phyloP scores from a whole-genome alignment of 64 coral and sea anemone species.

The Hydrozoanthus tunicans region DNA sequence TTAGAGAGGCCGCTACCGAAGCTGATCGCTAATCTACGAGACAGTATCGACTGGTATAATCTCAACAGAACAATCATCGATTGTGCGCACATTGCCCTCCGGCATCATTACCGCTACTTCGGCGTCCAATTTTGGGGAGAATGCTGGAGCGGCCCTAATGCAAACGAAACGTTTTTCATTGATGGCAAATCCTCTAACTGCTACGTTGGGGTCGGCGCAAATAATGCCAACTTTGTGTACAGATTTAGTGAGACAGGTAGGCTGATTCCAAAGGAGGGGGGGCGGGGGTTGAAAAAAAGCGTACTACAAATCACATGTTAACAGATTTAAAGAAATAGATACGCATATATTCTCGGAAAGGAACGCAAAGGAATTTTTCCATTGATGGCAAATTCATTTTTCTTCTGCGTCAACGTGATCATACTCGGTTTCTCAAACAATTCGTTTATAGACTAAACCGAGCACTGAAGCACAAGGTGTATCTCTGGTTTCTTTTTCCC shows the following conservation, averaged over 20 bases:
- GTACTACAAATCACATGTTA: too few relatives aligned
- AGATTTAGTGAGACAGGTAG: slow-evolving; percentile 36
- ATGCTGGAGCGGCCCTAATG: slow-evolving; percentile 64
- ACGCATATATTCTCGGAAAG: too few relatives aligned
- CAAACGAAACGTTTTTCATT: slow-evolving; percentile 52
- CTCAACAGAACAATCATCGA: slow-evolving; percentile 25
- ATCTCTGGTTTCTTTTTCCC: too few relatives aligned
- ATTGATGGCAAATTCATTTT: too few relatives aligned
- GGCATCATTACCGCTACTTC: slow-evolving; percentile 57
- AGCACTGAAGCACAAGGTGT: too few relatives aligned
- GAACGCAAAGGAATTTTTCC: too few relatives aligned
- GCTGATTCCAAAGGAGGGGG: neutral
- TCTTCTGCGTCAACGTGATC: too few relatives aligned
- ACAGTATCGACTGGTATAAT: slow-evolving; percentile 5
- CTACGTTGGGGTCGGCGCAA: neutral
- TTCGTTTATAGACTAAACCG: too few relatives aligned
- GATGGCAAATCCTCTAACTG: slow-evolving; percentile 26
- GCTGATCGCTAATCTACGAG: slow-evolving; percentile 31
- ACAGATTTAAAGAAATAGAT: too few relatives aligned
- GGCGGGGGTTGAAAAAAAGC: too few relatives aligned
- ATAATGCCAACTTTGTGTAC: slow-evolving; percentile 49
- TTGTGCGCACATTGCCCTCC: slow-evolving; percentile 45
- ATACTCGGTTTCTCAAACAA: too few relatives aligned
- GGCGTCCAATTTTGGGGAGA: slow-evolving; percentile 69
- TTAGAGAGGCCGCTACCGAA: neutral